phyloP scores from a whole-genome alignment of 2,113 vertebrate species.

The Pituophis catenifer region DNA sequence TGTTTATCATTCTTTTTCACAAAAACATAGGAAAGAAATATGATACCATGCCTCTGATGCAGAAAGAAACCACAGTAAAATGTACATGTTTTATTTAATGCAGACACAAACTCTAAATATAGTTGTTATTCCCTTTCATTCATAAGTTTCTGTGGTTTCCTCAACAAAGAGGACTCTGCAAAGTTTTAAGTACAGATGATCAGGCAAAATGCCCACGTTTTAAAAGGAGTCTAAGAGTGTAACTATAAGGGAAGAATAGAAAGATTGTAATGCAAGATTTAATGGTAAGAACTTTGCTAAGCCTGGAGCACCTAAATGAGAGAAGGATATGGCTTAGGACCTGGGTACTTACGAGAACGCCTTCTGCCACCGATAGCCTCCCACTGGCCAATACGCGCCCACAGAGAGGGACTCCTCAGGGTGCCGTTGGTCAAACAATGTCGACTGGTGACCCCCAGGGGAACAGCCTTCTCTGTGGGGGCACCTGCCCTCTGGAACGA shows the following conservation, averaged over 20 bases:
- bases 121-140: background rate
- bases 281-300: background rate
- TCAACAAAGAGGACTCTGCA: background rate
- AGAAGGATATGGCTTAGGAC: background rate
- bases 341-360: too few relatives aligned
- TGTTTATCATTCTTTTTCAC: background rate
- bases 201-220: background rate
- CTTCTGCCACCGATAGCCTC: too few relatives aligned
- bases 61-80: background rate
- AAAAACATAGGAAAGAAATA: slow-evolving; percentile 17
- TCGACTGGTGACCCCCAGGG: too few relatives aligned
- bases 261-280: background rate
- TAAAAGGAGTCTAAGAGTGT: background rate
- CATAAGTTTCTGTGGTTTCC: background rate
- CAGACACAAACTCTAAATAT: background rate
- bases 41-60: background rate
- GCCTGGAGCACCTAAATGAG: background rate
- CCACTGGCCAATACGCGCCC: too few relatives aligned
- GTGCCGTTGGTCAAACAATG: too few relatives aligned
- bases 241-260: background rate
- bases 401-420: too few relatives aligned
- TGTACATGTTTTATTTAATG: background rate
- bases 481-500: too few relatives aligned
- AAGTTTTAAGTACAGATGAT: background rate
- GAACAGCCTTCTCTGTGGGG: too few relatives aligned